Conservation (phyloP, 1,140 invertebrate species). For the Streblospio benedicti region DNA sequence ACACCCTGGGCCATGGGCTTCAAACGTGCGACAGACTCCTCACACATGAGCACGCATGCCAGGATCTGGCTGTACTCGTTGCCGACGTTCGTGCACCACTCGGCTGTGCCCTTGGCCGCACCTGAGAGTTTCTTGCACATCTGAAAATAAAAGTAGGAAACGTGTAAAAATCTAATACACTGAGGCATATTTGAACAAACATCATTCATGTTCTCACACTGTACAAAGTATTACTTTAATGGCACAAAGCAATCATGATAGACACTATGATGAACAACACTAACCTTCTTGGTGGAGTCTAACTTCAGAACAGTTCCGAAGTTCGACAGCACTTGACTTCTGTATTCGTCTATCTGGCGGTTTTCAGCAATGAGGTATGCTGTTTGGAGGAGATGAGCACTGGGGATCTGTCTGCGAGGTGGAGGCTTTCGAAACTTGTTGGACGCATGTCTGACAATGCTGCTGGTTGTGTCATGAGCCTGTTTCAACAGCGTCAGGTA, state of each 20-base stretch:
- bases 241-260: too few species aligned
- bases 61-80: not conserved
- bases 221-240: too few species aligned
- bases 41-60: not conserved
- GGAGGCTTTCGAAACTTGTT: not conserved
- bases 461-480: too few species aligned
- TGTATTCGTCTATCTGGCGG: not conserved
- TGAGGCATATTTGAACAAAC: too few species aligned
- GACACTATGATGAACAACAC: too few species aligned
- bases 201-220: too few species aligned
- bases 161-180: too few species aligned
- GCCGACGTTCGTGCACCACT: not conserved
- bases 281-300: conserved; percentile 5
- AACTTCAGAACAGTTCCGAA: not conserved
- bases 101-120: not conserved
- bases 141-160: not conserved
- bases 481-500: not conserved
- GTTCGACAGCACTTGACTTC: not conserved
- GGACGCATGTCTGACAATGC: too few species aligned
- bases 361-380: not conserved
- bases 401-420: not conserved
- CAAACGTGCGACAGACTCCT: not conserved
- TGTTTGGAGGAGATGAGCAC: not conserved
- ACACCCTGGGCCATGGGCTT: not conserved
- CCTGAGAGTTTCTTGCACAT: not conserved